A percentile compares a stretch with the other conserved stretches of the same genome.
phyloP scores from a whole-genome alignment of 2,113 vertebrate species.

The Phycodurus eques region DNA sequence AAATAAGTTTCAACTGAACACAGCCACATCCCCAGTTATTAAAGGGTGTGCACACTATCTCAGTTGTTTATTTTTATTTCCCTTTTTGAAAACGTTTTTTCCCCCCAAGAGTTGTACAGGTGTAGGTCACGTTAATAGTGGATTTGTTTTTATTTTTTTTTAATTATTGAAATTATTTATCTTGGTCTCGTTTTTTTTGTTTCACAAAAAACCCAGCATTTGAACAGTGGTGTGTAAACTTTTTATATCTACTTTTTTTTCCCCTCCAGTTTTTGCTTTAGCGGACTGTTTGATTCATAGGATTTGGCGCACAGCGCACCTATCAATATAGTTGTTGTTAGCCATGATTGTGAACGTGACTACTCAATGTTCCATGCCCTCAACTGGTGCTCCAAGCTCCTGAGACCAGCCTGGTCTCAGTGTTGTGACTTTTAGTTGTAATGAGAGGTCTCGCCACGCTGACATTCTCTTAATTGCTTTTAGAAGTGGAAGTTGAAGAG shows the following conservation, averaged over 20 bases:
- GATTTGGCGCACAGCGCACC: neutral
- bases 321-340: constrained; percentile 6
- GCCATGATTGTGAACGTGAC: constrained; percentile 22
- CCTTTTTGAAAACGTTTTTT: no score
- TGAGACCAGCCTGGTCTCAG: constrained; percentile 35
- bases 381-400: constrained; percentile 24
- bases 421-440: constrained; percentile 39
- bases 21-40: no score
- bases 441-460: constrained; percentile 40
- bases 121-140: no score
- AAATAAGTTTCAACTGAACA: no score
- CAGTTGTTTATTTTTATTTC: no score
- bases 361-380: constrained; percentile 31
- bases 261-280: neutral
- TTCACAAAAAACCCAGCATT: no score
- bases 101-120: no score
- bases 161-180: no score
- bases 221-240: no score
- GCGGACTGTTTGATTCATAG: neutral
- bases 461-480: constrained; percentile 69
- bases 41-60: no score
- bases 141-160: no score
- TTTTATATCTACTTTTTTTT: neutral
- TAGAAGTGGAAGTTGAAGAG: constrained; percentile 33
- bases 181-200: no score